Evolutionary conservation across 2,888 invertebrate genomes (phyloP).

Genomic region (Macaria notata): DNA sequence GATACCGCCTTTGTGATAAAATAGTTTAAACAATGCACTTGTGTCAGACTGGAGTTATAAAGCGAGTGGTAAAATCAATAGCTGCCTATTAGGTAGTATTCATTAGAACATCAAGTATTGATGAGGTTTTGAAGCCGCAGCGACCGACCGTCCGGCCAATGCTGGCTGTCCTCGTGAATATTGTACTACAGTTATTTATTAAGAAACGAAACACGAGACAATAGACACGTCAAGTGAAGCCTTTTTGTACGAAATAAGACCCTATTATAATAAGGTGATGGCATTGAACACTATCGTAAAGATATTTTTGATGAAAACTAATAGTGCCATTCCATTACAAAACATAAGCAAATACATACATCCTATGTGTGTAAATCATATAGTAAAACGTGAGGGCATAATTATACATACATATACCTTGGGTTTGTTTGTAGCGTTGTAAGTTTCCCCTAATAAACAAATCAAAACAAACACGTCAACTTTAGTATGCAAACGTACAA

Average conservation of each 20-base stretch:
- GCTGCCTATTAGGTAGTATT: slow-evolving; percentile 29
- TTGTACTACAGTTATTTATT: neutral
- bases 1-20: slow-evolving; percentile 17
- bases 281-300: too few species aligned
- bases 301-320: too few species aligned
- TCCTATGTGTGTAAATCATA: too few species aligned
- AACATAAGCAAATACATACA: too few species aligned
- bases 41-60: slow-evolving; percentile 31
- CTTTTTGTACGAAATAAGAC: too few species aligned
- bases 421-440: slow-evolving; percentile 10
- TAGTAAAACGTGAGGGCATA: too few species aligned
- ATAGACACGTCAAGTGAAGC: too few species aligned
- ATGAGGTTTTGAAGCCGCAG: slow-evolving; percentile 36
- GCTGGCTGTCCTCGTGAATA: slow-evolving; percentile 19
- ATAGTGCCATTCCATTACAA: too few species aligned
- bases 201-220: too few species aligned
- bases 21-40: slow-evolving; percentile 36
- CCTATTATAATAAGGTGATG: too few species aligned
- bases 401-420: slow-evolving; percentile 15
- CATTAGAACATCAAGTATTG: slow-evolving; percentile 50
- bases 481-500: slow-evolving; percentile 25
- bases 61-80: slow-evolving; percentile 59
- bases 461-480: slow-evolving; percentile 23
- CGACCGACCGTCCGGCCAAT: slow-evolving; percentile 31
- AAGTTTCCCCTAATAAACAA: slow-evolving; percentile 14